Conservation (phyloP, 2,888 invertebrate genomes). For the Mesoligia furuncula region DNA sequence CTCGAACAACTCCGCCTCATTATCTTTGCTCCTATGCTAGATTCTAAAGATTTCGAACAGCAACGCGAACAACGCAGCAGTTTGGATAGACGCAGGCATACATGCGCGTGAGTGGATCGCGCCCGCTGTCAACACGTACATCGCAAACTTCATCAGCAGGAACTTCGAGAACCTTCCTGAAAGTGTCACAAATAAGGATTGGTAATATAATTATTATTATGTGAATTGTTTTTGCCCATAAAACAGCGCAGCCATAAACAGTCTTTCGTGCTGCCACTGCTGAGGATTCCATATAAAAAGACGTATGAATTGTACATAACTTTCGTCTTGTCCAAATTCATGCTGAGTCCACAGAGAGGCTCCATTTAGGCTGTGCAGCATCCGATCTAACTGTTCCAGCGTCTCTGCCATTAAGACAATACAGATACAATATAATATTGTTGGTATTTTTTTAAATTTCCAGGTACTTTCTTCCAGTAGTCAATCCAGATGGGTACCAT, state of each 20-base stretch:
- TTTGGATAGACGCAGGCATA: constrained; percentile 95
- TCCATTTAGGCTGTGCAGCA: neutral
- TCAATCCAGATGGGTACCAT: constrained; percentile 97
- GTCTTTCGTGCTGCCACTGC: neutral
- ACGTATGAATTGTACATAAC: neutral
- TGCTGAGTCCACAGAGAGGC: neutral
- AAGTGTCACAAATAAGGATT: constrained; percentile 94
- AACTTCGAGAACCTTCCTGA: constrained; percentile 92
- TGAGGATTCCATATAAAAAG: neutral
- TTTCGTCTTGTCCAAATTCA: neutral
- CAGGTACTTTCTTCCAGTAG: constrained; percentile 93
- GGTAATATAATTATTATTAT: constrained; percentile 84
- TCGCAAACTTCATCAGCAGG: constrained; percentile 93
- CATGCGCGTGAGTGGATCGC: constrained; percentile 98
- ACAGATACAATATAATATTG: neutral
- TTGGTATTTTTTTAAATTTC: neutral
- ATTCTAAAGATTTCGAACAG: constrained; percentile 93
- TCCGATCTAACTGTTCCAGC: neutral
- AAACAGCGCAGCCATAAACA: neutral
- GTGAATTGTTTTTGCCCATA: neutral
- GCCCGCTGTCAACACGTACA: constrained; percentile 94
- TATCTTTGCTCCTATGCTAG: constrained; percentile 64
- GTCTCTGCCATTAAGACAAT: neutral
- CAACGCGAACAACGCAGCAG: constrained; percentile 90
- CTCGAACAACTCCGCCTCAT: neutral